Evolutionary conservation across 2,797 vertebrate genomes (phyloP).

Genomic region (Crypturellus tataupa): DNA sequence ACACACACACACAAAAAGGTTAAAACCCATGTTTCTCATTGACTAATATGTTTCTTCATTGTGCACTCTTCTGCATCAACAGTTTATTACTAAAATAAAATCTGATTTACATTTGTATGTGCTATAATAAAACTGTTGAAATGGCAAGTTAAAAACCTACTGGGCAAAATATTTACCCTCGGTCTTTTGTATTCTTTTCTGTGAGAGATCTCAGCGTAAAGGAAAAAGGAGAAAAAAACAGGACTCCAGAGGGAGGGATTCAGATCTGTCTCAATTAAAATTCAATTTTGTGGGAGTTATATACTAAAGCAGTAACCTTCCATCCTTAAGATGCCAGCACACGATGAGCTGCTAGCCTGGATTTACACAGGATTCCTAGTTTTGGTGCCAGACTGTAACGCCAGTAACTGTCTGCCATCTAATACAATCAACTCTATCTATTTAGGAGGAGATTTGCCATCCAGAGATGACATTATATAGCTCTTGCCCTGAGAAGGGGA

Average conservation of each 20-base stretch:
- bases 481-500: neutral
- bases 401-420: neutral
- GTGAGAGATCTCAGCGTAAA: constrained; percentile 40
- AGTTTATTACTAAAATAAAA: neutral
- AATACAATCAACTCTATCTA: neutral
- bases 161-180: neutral
- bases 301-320: constrained; percentile 72
- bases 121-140: neutral
- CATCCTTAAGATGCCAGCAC: constrained; percentile 48
- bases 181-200: neutral
- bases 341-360: constrained; percentile 42
- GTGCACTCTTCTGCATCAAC: neutral
- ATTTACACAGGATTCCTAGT: constrained; percentile 38
- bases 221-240: neutral
- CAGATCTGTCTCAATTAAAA: constrained; percentile 63
- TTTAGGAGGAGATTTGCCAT: neutral
- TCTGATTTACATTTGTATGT: neutral
- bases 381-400: constrained; percentile 1
- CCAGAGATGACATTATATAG: neutral
- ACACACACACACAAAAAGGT: neutral
- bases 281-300: constrained; percentile 59
- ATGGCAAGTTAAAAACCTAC: neutral
- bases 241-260: constrained; percentile 48
- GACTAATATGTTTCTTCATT: neutral
- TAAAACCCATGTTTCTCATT: neutral